A percentile compares a stretch with the other conserved stretches of the same genome.
Evolutionary conservation across 1,140 invertebrate species (phyloP).

Genomic region (Steinernema khuongi): DNA sequence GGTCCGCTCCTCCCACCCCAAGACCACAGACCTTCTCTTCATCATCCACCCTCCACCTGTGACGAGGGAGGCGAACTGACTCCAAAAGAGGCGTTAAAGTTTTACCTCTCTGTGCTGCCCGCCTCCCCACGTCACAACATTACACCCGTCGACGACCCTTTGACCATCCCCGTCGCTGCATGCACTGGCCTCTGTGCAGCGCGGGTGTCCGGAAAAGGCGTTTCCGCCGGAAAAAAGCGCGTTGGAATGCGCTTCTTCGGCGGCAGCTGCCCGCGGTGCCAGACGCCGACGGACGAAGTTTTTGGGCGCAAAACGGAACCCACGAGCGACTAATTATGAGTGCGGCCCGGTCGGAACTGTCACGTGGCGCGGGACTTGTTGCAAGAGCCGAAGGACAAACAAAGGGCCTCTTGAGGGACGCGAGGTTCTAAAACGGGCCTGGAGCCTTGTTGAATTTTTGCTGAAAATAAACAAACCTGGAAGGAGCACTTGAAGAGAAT

Average conservation of each 20-base stretch:
- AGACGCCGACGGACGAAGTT: background rate
- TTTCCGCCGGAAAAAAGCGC: conserved; percentile 14
- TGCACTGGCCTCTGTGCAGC: background rate
- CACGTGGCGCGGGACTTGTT: background rate
- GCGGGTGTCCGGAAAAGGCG: background rate
- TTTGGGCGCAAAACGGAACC: background rate
- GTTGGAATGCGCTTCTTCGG: background rate
- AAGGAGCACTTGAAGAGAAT: too few relatives aligned
- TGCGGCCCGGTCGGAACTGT: background rate
- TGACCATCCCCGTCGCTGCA: background rate
- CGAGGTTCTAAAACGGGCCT: background rate
- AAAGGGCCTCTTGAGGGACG: background rate
- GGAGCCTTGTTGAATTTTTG: background rate
- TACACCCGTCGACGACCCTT: background rate
- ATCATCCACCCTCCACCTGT: background rate
- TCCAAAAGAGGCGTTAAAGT: background rate
- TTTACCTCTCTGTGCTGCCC: background rate
- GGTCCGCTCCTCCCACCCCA: too few relatives aligned
- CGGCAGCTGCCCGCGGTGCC: background rate
- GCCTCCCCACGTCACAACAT: conserved; percentile 8
- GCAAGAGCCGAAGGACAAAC: background rate
- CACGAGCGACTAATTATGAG: background rate
- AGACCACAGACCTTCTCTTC: background rate
- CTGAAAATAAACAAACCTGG: too few relatives aligned
- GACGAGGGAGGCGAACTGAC: background rate